Conservation (phyloP, 2,113 vertebrate genomes). For the Azemiops feae region DNA sequence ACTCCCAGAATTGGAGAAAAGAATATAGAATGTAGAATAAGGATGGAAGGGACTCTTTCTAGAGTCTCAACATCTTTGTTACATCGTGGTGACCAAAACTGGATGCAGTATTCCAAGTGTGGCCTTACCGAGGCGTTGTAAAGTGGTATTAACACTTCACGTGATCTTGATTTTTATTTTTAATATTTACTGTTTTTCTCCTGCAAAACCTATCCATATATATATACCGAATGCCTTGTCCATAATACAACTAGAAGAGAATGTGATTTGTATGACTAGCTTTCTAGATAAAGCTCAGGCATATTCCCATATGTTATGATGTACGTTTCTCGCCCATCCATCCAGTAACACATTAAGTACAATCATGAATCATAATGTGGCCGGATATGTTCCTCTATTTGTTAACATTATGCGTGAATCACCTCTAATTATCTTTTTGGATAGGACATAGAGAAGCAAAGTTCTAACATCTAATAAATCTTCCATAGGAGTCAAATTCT, state of each 20-base stretch:
- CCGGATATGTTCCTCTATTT: neutral
- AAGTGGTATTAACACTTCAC: too few species aligned
- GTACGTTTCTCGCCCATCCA: fast-evolving
- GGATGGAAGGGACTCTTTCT: too few species aligned
- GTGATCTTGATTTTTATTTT: neutral
- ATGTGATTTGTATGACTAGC: neutral
- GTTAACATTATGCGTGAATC: neutral
- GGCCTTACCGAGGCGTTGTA: too few species aligned
- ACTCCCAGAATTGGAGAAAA: too few species aligned
- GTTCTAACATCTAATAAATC: neutral
- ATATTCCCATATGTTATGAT: neutral
- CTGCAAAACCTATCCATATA: neutral
- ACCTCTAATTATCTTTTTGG: neutral
- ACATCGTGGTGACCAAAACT: too few species aligned
- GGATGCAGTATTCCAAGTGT: too few species aligned
- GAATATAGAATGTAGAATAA: too few species aligned
- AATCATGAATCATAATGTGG: neutral
- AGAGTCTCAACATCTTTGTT: too few species aligned
- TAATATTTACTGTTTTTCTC: neutral
- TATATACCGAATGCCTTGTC: neutral
- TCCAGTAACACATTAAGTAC: neutral
- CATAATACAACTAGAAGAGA: neutral
- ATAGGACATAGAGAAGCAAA: neutral
- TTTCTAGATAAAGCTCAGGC: neutral
- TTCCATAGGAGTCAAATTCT: neutral